Base-by-base conservation (phyloP, 2,888 invertebrate species). In the Agrilus biguttatus region DNA sequence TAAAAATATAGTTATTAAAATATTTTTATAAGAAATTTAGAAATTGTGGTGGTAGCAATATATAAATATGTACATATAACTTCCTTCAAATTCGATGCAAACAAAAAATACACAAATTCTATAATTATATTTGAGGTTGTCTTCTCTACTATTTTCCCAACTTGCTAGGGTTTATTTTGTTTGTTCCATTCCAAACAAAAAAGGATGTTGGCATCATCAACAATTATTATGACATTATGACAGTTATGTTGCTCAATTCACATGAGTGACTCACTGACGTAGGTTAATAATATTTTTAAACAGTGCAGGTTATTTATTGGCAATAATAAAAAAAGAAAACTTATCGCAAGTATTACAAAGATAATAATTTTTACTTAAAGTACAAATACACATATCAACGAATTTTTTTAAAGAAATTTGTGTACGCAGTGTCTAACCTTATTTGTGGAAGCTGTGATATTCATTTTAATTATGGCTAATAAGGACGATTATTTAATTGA, bases 401-500 rank as follows among this genome's bases (percentile, higher is more conserved):
- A 49, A 47, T 47, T 47, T 49, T n/a, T 49, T 49, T 50, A 54
- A 57, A 39, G 14, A 44, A 37, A 14, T n/a, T 37, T 34, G 17
- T 43, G 23, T 17, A 21, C 14, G 36, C 17, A 43, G 44, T 45
- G 42, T 44, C 44, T 36, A 41, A 39, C 37, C 13, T 10, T 35
- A 32, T 40, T 32, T 38, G 13, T 45, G 38, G 38, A 39, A 43
- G 14, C 42, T 46, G 45, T 51, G 47, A 46, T 40, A 41, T 14
- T 47, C 44, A 36, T 37, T 39, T 40, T 44, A 51, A 51, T 43
- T 48, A 65, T 65, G 64, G 62, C 62, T 42, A 74, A 75, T 60
- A 74, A 78, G 56, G 78, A 80, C 55, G 80, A 80, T 62, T 80
- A 82, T 67, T 70, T 82, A 60, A 76, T 74, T 41, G 70, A 71